A percentile compares a stretch with the other conserved stretches of the same genome.
Evolutionary conservation across 1,140 invertebrate species (phyloP).

Genomic region (Macrocentrus cingulum): DNA sequence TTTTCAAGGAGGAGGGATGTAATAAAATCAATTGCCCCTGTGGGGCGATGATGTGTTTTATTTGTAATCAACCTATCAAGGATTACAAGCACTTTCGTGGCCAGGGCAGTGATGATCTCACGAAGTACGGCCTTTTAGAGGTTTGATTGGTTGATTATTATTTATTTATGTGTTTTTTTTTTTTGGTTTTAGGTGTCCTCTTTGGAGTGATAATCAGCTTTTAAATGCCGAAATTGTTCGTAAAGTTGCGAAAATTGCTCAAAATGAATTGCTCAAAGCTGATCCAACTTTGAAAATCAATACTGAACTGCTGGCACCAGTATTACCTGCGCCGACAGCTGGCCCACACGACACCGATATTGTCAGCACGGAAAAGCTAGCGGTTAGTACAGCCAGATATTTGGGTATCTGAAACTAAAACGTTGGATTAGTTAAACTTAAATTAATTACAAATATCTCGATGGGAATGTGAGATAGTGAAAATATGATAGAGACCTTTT

Average conservation of each 20-base stretch:
- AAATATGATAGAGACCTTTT: too few relatives aligned
- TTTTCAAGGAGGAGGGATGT: constrained; percentile 69
- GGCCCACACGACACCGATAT: constrained; percentile 20
- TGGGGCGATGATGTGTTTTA: constrained; percentile 70
- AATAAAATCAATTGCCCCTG: constrained; percentile 73
- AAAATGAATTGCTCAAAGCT: constrained; percentile 27
- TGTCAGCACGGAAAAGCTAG: neutral
- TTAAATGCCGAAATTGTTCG: constrained; percentile 47
- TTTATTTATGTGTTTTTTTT: neutral
- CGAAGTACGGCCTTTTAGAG: too few relatives aligned
- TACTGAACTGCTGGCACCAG: constrained; percentile 1
- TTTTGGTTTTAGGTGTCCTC: constrained; percentile 35
- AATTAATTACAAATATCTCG: too few relatives aligned
- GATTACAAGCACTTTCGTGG: constrained; percentile 66
- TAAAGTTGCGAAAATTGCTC: constrained; percentile 40
- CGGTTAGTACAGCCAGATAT: constrained; percentile 2
- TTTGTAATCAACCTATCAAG: constrained; percentile 63
- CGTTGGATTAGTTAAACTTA: too few relatives aligned
- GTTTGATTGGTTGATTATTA: too few relatives aligned
- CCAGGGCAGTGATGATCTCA: constrained; percentile 40
- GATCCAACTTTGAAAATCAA: constrained; percentile 23
- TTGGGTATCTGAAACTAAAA: too few relatives aligned
- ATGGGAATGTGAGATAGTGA: too few relatives aligned
- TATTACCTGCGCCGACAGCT: constrained; percentile 6
- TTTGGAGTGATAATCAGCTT: constrained; percentile 33